phyloP scores from a whole-genome alignment of 2,888 invertebrate species.

The Glomeris marginata region DNA sequence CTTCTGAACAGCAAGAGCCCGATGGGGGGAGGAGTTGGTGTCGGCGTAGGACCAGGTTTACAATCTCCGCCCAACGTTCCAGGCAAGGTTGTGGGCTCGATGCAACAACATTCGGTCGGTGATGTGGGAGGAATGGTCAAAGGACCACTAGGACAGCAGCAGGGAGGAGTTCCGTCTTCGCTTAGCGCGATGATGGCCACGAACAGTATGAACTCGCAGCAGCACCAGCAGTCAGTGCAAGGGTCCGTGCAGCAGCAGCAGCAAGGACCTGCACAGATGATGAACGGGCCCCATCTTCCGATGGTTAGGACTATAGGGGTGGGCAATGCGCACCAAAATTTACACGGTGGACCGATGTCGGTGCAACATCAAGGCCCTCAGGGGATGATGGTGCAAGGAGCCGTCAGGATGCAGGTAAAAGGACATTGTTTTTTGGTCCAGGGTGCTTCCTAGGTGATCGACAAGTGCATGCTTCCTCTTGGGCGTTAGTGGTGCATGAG shows the following conservation, averaged over 20 bases:
- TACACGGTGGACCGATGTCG: constrained; percentile 14
- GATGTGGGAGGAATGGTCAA: too few species aligned
- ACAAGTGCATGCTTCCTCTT: too few species aligned
- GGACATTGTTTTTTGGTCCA: too few species aligned
- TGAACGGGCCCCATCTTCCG: constrained; percentile 26
- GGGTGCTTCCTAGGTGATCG: too few species aligned
- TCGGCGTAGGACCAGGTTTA: constrained; percentile 31
- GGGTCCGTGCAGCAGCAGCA: constrained; percentile 13
- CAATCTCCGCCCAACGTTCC: constrained; percentile 59
- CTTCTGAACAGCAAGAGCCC: constrained; percentile 17
- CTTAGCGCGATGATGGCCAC: constrained; percentile 9
- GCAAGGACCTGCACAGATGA: constrained; percentile 19
- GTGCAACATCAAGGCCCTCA: constrained; percentile 13
- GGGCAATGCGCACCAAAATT: constrained; percentile 13
- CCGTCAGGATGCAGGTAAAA: constrained; percentile 16
- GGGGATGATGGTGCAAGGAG: constrained; percentile 16
- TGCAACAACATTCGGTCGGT: constrained; percentile 15
- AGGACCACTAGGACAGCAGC: constrained; percentile 12
- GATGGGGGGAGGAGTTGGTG: too few species aligned
- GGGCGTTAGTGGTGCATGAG: too few species aligned
- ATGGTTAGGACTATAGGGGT: constrained; percentile 14
- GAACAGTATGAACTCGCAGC: constrained; percentile 18
- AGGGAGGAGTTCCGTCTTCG: constrained; percentile 1
- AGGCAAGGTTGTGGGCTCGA: too few species aligned
- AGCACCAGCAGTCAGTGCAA: too few species aligned